phyloP scores from a whole-genome alignment of 2,888 invertebrate species.

The Biston stratarius region DNA sequence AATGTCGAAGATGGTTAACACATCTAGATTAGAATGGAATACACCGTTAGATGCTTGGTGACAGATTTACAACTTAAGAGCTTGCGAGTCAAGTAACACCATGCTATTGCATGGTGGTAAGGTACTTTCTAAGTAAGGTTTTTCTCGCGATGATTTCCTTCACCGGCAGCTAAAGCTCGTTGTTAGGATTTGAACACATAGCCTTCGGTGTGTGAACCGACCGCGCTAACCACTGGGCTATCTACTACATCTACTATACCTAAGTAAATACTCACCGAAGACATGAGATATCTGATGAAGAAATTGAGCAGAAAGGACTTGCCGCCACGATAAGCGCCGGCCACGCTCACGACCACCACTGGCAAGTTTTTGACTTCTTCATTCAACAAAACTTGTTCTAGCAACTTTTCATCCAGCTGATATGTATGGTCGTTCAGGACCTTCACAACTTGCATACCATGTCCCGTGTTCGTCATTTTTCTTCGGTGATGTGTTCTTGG shows the following conservation, averaged over 20 bases:
- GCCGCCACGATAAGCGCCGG: slow-evolving; percentile 43
- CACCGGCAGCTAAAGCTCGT: too few relatives aligned
- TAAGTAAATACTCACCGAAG: neutral
- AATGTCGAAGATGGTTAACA: too few relatives aligned
- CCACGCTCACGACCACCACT: slow-evolving; percentile 44
- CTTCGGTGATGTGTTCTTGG: neutral
- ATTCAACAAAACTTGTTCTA: slow-evolving; percentile 28
- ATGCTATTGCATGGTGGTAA: too few relatives aligned
- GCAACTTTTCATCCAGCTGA: slow-evolving; percentile 27
- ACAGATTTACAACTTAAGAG: too few relatives aligned
- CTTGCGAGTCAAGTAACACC: too few relatives aligned
- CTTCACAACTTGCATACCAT: slow-evolving; percentile 14
- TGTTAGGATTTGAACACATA: too few relatives aligned
- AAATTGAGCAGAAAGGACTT: slow-evolving; percentile 44
- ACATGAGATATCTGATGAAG: slow-evolving; percentile 38
- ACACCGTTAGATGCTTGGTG: too few relatives aligned
- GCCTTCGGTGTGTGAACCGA: too few relatives aligned
- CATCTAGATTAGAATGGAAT: neutral
- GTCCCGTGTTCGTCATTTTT: neutral
- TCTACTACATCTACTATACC: neutral
- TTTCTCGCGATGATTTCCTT: too few relatives aligned
- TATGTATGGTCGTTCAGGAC: slow-evolving; percentile 16
- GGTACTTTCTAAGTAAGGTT: too few relatives aligned
- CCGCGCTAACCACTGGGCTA: too few relatives aligned
- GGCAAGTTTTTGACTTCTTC: slow-evolving; percentile 34